These are phyloP conservation scores for Drosophila borealis DNA, from an alignment of 2,888 invertebrate species.

Conservation along the genomic window DNA sequence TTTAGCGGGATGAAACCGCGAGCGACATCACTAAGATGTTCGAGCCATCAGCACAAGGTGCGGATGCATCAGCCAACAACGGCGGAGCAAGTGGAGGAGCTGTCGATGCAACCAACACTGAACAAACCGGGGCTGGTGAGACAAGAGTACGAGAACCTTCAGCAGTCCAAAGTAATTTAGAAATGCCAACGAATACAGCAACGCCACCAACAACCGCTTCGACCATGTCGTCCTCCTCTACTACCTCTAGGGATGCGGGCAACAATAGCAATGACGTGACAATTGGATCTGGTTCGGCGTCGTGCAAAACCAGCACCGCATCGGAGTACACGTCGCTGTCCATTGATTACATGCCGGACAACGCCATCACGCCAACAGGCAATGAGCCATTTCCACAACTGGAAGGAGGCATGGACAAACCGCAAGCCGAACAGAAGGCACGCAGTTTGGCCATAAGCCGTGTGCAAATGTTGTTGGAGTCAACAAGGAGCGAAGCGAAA, in stretches of 20 bases:
- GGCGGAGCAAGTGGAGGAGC: conserved; percentile 54
- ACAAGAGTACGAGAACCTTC: conserved; percentile 41
- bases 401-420: conserved; percentile 45
- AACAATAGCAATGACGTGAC: conserved; percentile 76
- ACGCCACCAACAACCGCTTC: conserved; percentile 72
- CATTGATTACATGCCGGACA: conserved; percentile 87
- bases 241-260: conserved; percentile 70
- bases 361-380: conserved; percentile 84
- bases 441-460: conserved; percentile 59
- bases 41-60: conserved; percentile 79
- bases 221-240: conserved; percentile 79
- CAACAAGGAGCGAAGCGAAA: conserved; percentile 59
- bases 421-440: conserved; percentile 42
- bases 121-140: conserved; percentile 38
- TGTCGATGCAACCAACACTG: conserved; percentile 41
- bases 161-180: conserved; percentile 43
- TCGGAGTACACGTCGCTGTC: conserved; percentile 85
- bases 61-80: conserved; percentile 59
- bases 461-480: conserved; percentile 64
- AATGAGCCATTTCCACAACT: conserved; percentile 49
- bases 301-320: conserved; percentile 87
- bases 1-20: conserved; percentile 85
- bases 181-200: conserved; percentile 48
- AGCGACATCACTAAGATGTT: conserved; percentile 84
- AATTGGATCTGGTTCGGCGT: conserved; percentile 83